phyloP scores from a whole-genome alignment of 2,888 invertebrate genomes.

The Acleris cristana region DNA sequence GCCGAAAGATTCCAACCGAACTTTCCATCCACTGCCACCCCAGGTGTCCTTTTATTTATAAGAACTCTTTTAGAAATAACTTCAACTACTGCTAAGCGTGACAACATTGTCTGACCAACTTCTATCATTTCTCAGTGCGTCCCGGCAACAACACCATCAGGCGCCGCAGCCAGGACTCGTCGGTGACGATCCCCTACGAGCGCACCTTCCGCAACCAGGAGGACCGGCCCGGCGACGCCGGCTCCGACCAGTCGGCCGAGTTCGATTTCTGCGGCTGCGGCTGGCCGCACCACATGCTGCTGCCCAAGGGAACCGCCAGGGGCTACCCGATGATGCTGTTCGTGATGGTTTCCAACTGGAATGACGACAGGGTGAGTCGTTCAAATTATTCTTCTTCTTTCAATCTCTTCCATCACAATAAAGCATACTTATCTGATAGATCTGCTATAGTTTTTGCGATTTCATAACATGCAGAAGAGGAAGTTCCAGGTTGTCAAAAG shows the following conservation, averaged over 20 bases:
- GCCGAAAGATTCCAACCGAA: too few species aligned
- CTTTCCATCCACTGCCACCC: too few species aligned
- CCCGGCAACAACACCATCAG: slow-evolving; percentile 87
- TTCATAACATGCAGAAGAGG: too few species aligned
- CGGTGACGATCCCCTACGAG: slow-evolving; percentile 93
- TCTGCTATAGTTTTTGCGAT: too few species aligned
- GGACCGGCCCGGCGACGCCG: slow-evolving; percentile 82
- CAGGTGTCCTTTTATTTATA: too few species aligned
- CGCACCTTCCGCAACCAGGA: slow-evolving; percentile 89
- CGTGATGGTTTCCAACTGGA: slow-evolving; percentile 90
- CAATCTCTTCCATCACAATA: too few species aligned
- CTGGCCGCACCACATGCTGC: slow-evolving; percentile 92
- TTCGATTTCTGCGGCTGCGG: slow-evolving; percentile 95
- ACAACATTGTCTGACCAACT: too few species aligned
- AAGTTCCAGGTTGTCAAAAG: too few species aligned
- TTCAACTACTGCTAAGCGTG: too few species aligned
- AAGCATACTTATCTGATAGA: too few species aligned
- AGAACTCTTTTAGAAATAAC: too few species aligned
- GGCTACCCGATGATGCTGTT: slow-evolving; percentile 89
- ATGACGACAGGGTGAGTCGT: slow-evolving; percentile 84
- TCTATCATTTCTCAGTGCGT: slow-evolving; percentile 74
- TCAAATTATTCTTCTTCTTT: neutral
- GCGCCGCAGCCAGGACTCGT: slow-evolving; percentile 87
- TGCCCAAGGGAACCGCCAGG: slow-evolving; percentile 87
- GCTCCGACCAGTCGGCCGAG: slow-evolving; percentile 75